Conservation (phyloP, 2,797 vertebrate species). For the Orientallactaga sibirica region DNA sequence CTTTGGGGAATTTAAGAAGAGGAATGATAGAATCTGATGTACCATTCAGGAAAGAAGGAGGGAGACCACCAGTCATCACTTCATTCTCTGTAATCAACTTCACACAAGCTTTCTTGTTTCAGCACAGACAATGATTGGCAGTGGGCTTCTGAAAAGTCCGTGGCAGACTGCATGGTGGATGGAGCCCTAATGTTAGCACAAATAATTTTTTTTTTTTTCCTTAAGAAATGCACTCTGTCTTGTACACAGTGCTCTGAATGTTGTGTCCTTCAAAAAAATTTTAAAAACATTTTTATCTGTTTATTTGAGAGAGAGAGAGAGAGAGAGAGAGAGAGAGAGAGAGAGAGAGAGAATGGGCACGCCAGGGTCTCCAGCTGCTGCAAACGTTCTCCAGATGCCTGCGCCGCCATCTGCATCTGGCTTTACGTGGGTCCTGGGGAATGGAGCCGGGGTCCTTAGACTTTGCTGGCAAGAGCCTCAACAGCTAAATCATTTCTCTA, state of each 20-base stretch:
- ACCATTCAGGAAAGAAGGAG: slow-evolving; percentile 14
- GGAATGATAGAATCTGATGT: neutral
- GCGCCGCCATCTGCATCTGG: too few relatives aligned
- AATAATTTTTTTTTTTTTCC: neutral
- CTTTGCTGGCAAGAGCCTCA: too few relatives aligned
- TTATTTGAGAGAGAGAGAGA: too few relatives aligned
- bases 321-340: too few relatives aligned
- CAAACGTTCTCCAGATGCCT: too few relatives aligned
- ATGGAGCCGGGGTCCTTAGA: too few relatives aligned
- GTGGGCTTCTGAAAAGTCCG: neutral
- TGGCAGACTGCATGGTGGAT: neutral
- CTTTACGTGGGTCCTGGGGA: too few relatives aligned
- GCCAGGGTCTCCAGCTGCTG: too few relatives aligned
- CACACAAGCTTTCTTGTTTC: neutral
- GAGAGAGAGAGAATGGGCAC: too few relatives aligned
- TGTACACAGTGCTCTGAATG: neutral
- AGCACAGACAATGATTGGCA: neutral
- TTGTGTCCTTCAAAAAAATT: neutral
- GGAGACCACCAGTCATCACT: neutral
- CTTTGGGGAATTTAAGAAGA: slow-evolving; percentile 31
- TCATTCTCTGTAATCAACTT: neutral
- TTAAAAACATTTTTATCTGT: too few relatives aligned
- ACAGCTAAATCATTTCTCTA: too few relatives aligned
- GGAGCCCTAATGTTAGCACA: neutral
- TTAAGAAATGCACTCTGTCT: neutral